A percentile compares a stretch with the other conserved stretches of the same genome.
These are phyloP conservation scores for Rhipidura dahli DNA, from an alignment of 2,113 vertebrate species.

Conservation along the genomic window DNA sequence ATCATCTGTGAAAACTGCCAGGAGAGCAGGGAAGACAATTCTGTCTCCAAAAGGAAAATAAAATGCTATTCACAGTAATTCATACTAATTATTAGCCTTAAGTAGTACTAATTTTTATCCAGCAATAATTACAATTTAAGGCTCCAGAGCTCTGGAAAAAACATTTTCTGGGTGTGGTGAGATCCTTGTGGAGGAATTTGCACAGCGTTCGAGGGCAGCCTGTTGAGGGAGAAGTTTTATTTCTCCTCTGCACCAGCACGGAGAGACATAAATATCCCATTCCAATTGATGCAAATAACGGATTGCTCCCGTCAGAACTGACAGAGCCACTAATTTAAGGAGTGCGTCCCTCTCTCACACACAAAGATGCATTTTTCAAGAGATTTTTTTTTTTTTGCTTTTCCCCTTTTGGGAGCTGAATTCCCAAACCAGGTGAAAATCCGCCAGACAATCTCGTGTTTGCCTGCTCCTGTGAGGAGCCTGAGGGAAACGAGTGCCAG, in stretches of 20 bases:
- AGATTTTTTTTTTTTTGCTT: background rate
- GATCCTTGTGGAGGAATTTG: background rate
- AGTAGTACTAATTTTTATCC: constrained; percentile 5
- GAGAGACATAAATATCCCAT: background rate
- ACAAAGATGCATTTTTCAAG: background rate
- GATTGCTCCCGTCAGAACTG: background rate
- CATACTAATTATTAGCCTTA: background rate
- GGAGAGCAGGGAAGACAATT: background rate
- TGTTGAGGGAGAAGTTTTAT: constrained; percentile 32
- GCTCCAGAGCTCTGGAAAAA: background rate
- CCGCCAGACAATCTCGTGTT: background rate
- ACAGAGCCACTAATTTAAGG: background rate
- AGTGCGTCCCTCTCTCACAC: background rate
- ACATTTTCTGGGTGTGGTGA: background rate
- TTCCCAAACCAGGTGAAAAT: constrained; percentile 13
- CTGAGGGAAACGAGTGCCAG: background rate
- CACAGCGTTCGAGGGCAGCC: background rate
- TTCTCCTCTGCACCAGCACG: background rate
- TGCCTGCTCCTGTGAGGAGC: background rate
- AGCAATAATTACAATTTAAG: constrained; percentile 1
- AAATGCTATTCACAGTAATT: background rate
- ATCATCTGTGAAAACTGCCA: background rate
- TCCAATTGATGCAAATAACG: constrained; percentile 20
- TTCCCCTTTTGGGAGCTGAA: background rate
- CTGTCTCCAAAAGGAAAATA: background rate